A percentile compares a stretch with the other conserved stretches of the same genome.
Conservation (phyloP, 2,797 vertebrate species). For the Gobionotothen gibberifrons region DNA sequence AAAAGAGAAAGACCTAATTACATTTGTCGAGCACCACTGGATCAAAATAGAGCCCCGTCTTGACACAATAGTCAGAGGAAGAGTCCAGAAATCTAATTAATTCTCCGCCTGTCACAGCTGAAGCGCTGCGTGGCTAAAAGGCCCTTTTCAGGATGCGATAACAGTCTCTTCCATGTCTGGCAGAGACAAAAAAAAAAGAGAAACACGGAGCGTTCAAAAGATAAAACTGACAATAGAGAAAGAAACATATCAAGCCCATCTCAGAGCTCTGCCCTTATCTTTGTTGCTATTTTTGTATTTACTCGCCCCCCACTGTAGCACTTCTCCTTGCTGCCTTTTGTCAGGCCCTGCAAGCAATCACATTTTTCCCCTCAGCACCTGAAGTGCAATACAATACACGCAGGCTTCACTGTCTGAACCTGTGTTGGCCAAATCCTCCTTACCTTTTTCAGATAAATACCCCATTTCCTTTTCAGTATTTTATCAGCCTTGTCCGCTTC, state of each 20-base stretch:
- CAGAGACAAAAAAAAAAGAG: constrained; percentile 71
- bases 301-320: constrained; percentile 63
- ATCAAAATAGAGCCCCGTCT: constrained; percentile 79
- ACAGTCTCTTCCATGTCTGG: constrained; percentile 71
- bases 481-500: constrained; percentile 51
- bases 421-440: constrained; percentile 68
- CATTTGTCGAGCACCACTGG: constrained; percentile 75
- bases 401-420: constrained; percentile 61
- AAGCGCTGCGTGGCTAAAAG: constrained; percentile 73
- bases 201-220: constrained; percentile 67
- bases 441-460: constrained; percentile 48
- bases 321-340: constrained; percentile 75
- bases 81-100: constrained; percentile 84
- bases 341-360: constrained; percentile 81
- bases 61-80: constrained; percentile 79
- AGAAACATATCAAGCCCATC: constrained; percentile 72
- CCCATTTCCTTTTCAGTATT: constrained; percentile 32
- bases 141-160: constrained; percentile 74
- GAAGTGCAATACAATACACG: constrained; percentile 70
- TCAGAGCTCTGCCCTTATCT: constrained; percentile 74
- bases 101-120: constrained; percentile 78
- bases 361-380: constrained; percentile 72
- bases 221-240: constrained; percentile 77
- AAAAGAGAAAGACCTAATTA: constrained; percentile 77
- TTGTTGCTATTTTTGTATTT: constrained; percentile 82